Evolutionary conservation across 1,140 invertebrate genomes (phyloP).

Genomic region (Macrobrachium nipponense): DNA sequence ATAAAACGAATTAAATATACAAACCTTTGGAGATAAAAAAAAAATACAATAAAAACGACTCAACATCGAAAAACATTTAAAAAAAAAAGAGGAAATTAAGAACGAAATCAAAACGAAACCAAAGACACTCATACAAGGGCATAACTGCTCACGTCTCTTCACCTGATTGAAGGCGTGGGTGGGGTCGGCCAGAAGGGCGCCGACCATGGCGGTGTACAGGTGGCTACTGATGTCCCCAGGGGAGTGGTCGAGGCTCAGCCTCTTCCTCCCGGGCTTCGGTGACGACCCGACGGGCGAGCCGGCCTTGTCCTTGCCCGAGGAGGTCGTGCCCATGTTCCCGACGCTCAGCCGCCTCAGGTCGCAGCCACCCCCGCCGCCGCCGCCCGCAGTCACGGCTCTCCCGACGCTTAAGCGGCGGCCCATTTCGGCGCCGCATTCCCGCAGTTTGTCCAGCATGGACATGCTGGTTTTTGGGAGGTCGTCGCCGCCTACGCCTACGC

Average conservation of each 20-base stretch:
- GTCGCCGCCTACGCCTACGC: background rate
- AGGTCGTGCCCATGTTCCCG: constrained; percentile 62
- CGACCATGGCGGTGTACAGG: constrained; percentile 58
- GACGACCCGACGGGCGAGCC: constrained; percentile 28
- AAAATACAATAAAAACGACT: no score
- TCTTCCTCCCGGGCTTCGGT: constrained; percentile 42
- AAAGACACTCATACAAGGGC: no score
- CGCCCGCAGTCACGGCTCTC: background rate
- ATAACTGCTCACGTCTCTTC: background rate
- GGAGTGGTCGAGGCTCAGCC: constrained; percentile 58
- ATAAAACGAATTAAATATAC: no score
- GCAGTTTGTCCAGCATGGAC: constrained; percentile 58
- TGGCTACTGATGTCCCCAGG: constrained; percentile 57
- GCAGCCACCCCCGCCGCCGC: no score
- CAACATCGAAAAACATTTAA: no score
- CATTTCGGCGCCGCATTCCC: constrained; percentile 62
- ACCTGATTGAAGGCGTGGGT: constrained; percentile 28
- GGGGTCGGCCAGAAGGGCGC: constrained; percentile 50
- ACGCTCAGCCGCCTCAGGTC: constrained; percentile 50
- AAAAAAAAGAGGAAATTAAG: no score
- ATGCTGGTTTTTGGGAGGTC: constrained; percentile 8
- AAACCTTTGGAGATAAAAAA: no score
- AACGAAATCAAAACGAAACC: no score
- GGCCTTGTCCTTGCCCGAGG: constrained; percentile 6
- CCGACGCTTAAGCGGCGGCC: constrained; percentile 45